phyloP scores from a whole-genome alignment of 2,797 vertebrate species.

The Clamator glandarius region DNA sequence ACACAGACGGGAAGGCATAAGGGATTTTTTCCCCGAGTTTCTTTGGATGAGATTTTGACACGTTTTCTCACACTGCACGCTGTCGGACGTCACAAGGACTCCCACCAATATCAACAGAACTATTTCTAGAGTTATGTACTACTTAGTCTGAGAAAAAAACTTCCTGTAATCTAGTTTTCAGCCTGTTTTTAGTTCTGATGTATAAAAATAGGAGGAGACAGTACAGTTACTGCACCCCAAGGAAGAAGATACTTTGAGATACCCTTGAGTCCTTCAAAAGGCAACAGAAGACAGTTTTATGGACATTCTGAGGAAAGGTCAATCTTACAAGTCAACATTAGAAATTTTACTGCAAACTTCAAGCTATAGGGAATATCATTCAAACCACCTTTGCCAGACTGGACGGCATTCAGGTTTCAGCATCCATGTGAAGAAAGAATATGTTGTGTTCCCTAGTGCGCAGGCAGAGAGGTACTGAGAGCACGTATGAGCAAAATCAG shows the following conservation, averaged over 20 bases:
- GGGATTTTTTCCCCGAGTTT: neutral
- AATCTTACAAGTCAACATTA: neutral
- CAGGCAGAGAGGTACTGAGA: neutral
- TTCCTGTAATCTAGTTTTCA: neutral
- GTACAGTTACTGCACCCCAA: neutral
- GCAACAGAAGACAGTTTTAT: neutral
- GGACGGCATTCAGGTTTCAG: neutral
- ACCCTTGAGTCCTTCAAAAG: neutral
- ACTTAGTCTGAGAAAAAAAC: neutral
- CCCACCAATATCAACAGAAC: conserved; percentile 10
- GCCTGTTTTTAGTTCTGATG: neutral
- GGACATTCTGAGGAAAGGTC: neutral
- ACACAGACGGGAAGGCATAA: conserved; percentile 4
- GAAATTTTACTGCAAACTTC: neutral
- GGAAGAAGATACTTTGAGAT: neutral
- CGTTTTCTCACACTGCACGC: neutral
- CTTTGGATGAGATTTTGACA: conserved; percentile 6
- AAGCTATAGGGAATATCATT: neutral
- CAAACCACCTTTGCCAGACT: neutral
- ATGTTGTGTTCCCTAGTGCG: neutral
- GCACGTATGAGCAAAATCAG: neutral
- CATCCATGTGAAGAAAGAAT: neutral
- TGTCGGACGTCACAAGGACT: conserved; percentile 34
- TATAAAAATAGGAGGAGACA: neutral
- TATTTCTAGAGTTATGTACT: conserved; percentile 30